phyloP scores from a whole-genome alignment of 2,888 invertebrate genomes.

The Apodemia zela region DNA sequence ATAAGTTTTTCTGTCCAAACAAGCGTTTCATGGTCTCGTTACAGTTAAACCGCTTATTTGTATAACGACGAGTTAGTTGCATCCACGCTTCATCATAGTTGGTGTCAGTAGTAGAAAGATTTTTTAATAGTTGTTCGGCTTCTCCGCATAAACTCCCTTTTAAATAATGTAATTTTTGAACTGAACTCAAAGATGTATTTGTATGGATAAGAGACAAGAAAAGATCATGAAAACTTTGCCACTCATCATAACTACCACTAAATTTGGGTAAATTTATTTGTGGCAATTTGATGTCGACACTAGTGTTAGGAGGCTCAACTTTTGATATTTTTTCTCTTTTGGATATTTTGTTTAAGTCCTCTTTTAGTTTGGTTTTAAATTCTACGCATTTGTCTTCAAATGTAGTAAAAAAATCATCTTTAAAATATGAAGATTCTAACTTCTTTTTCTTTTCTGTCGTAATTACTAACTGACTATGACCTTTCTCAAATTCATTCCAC shows the following conservation, averaged over 20 bases:
- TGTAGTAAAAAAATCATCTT: not conserved
- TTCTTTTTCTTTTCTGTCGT: too few relatives aligned
- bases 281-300: slow-evolving; percentile 24
- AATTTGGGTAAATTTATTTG: slow-evolving; percentile 28
- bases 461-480: too few relatives aligned
- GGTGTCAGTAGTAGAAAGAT: slow-evolving; percentile 3
- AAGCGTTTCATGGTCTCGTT: not conserved
- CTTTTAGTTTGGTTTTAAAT: slow-evolving; percentile 9
- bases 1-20: not conserved
- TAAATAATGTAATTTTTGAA: slow-evolving; percentile 24
- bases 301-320: not conserved
- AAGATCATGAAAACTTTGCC: slow-evolving; percentile 31
- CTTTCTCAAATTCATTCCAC: slow-evolving; percentile 9
- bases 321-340: not conserved
- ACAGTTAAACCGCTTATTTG: not conserved
- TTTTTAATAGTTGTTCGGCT: slow-evolving; percentile 16
- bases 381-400: slow-evolving; percentile 14
- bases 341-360: not conserved
- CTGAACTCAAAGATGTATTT: slow-evolving; percentile 22
- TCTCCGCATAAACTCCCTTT: slow-evolving; percentile 30
- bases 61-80: not conserved
- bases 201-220: slow-evolving; percentile 28
- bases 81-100: slow-evolving; percentile 17
- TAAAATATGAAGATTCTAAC: too few relatives aligned
- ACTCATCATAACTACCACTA: slow-evolving; percentile 30